phyloP scores from a whole-genome alignment of 1,140 invertebrate species.

The Lasaia peninsularis region DNA sequence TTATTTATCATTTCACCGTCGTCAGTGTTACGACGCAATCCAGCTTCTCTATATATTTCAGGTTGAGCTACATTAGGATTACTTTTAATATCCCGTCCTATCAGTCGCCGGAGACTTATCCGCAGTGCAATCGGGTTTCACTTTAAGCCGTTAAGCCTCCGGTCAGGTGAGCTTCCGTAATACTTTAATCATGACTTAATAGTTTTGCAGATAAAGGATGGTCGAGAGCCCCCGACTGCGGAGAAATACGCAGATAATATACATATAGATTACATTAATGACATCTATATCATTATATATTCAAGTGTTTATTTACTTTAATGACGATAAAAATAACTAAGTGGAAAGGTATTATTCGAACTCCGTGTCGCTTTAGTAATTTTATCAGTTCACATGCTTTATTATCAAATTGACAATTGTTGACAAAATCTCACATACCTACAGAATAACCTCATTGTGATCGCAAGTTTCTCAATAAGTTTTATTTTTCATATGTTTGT shows the following conservation, averaged over 20 bases:
- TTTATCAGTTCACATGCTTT: too few relatives aligned
- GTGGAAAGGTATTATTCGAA: too few relatives aligned
- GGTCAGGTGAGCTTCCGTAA: constrained; percentile 5
- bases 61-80: not conserved
- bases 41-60: not conserved
- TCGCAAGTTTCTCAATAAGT: too few relatives aligned
- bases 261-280: not conserved
- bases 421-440: too few relatives aligned
- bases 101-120: not conserved
- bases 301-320: too few relatives aligned
- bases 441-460: too few relatives aligned
- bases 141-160: constrained; percentile 3
- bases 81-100: constrained; percentile 7
- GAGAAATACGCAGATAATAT: not conserved
- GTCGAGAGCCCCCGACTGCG: not conserved
- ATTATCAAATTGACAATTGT: too few relatives aligned
- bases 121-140: not conserved
- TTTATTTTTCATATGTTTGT: too few relatives aligned
- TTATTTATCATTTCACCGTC: too few relatives aligned
- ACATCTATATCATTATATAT: not conserved
- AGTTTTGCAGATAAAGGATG: not conserved
- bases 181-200: constrained; percentile 10
- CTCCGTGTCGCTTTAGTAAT: too few relatives aligned
- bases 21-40: not conserved
- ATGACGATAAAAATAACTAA: too few relatives aligned